Percentiles rank a stretch among this genome's conserved stretches.
These are phyloP conservation scores for Hipposideros larvatus DNA, from an alignment of 2,797 vertebrate species.

Conservation along the genomic window DNA sequence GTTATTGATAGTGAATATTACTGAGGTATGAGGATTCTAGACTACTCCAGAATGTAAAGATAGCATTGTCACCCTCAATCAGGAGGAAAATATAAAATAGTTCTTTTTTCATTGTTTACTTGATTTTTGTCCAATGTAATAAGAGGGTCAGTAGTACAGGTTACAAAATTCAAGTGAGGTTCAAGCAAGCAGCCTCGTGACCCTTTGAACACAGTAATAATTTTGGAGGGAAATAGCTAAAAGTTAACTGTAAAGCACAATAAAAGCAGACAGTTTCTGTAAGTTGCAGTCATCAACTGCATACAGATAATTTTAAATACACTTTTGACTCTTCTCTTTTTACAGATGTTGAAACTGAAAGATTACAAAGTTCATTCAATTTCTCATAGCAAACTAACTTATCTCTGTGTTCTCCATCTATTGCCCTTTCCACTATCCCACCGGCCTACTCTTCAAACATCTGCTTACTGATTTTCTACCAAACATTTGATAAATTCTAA, in stretches of 20 bases:
- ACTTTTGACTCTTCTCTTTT: not conserved
- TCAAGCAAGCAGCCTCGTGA: not conserved
- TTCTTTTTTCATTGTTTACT: slow-evolving; percentile 17
- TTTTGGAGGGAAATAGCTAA: not conserved
- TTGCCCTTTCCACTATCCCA: not conserved
- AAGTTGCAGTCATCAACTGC: not conserved
- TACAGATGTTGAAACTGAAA: not conserved
- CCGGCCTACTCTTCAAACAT: not conserved
- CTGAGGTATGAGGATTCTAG: not conserved
- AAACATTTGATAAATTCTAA: not conserved
- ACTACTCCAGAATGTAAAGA: not conserved
- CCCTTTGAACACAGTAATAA: not conserved
- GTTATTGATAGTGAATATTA: not conserved
- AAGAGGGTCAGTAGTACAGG: not conserved
- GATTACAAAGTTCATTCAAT: not conserved
- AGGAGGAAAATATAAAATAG: not conserved
- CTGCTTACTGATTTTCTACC: not conserved
- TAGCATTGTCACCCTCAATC: not conserved
- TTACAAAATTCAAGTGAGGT: slow-evolving; percentile 3
- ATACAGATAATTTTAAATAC: not conserved
- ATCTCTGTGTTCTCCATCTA: not conserved
- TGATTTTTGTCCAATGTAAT: not conserved
- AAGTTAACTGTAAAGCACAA: not conserved
- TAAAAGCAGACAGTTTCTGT: not conserved
- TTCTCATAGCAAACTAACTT: not conserved